Base-by-base conservation (phyloP, 2,113 vertebrate species). In the Helogale parvula region DNA sequence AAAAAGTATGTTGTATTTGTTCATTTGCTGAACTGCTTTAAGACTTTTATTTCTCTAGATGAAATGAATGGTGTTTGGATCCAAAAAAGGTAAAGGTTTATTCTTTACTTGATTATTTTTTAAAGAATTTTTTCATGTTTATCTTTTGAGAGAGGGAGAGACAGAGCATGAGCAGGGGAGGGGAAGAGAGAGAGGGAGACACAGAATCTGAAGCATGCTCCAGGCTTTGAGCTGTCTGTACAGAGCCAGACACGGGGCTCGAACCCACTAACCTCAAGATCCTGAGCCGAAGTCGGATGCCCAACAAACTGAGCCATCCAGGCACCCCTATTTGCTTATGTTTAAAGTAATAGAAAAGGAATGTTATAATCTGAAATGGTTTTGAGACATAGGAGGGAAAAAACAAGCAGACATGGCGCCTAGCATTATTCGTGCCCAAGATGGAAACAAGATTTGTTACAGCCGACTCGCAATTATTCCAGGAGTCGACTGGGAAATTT, bases 101-200 rank as follows among this genome's bases (percentile, higher is more conserved):
- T 93, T 90, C 71, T 95, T 92, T 95, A 50, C 68, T 54, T 84
- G 45, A 81, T 94, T 96, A 85, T 96, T 92, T 60, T 96, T 92
- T 23, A 60, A 23, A 60, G 21, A 57, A 60, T 9, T 23, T 23
- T 60, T 25, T 60, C 8, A 60, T 60, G 21, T 60, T 60, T 23
- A 60, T 60, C 17, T 60, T 60, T 60, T 23, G 21, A 60, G 57
- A 60, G 57, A 60, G 21, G 57, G 57, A 60, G 57, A 60, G 57
- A 25, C 57, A 60, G 57, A 60, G 57, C 7, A 0, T 60, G 57
- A 60, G 21, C 57, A 9, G 57, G 57, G 57, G 21, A 23, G 57
- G 21, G 57, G 57, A 2, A 60, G 57, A 60, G 57, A 60, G 57
- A 60, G 57, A 54, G 16, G 16, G 21, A 60, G 57, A 60, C 54